Evolutionary conservation across 2,113 vertebrate genomes (phyloP).

Genomic region (Sprattus sprattus): DNA sequence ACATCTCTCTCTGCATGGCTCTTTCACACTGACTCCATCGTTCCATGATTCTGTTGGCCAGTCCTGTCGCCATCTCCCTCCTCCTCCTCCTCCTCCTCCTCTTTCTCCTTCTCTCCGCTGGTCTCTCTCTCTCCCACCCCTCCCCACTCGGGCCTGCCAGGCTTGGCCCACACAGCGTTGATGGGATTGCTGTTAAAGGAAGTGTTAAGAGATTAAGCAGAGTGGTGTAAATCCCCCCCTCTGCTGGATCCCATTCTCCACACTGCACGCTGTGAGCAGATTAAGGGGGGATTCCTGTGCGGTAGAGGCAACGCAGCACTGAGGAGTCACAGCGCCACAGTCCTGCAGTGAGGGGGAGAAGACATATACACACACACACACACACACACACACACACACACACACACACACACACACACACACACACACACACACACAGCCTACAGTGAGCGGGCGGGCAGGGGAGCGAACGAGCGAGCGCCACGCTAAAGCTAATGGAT

Average conservation of each 20-base stretch:
- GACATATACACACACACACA: no score
- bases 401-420: no score
- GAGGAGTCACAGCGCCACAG: constrained; percentile 2
- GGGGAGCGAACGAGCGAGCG: no score
- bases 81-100: constrained; percentile 43
- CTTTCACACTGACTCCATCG: background rate
- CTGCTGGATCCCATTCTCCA: constrained; percentile 55
- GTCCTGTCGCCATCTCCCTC: background rate
- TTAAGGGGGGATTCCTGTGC: constrained; percentile 48
- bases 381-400: no score
- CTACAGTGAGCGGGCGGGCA: no score
- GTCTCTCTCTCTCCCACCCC: background rate
- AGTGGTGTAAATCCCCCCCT: background rate
- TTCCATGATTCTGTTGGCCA: background rate
- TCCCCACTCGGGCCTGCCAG: background rate
- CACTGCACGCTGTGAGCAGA: constrained; percentile 60
- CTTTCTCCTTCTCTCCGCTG: constrained; percentile 31
- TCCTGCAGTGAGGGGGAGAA: no score
- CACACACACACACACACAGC: no score
- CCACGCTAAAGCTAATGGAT: background rate
- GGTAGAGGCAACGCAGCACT: background rate
- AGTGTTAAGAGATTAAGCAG: constrained; percentile 58
- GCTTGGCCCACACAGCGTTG: constrained; percentile 24
- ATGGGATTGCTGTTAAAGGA: constrained; percentile 12
- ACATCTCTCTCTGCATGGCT: background rate